A percentile compares a stretch with the other conserved stretches of the same genome.
Conservation (phyloP, 1,140 invertebrate species). For the Lepidostoma basale region DNA sequence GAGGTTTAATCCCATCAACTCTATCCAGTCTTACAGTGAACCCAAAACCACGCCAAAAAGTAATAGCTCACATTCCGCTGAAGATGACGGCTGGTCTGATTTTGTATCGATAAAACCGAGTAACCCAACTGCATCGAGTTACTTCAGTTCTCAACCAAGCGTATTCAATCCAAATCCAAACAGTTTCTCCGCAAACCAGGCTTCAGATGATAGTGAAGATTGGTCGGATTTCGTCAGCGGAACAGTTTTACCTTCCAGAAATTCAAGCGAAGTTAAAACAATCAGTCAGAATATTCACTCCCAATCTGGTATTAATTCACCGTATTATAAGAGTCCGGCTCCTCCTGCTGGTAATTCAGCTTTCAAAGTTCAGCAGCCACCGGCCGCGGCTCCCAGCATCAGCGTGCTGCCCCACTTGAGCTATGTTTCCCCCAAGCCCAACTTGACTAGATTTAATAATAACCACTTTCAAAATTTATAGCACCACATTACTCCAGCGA, state of each 20-base stretch:
- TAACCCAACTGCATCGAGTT: conserved; percentile 17
- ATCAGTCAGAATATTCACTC: conserved; percentile 45
- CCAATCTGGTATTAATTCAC: conserved; percentile 18
- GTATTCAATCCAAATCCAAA: background rate
- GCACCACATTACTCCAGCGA: conserved; percentile 24
- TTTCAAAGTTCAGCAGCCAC: background rate
- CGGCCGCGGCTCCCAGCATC: background rate
- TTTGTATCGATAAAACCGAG: conserved; percentile 62
- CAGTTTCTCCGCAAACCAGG: conserved; percentile 1
- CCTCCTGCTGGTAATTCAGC: background rate
- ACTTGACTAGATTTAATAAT: conserved; percentile 34
- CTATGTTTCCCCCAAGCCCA: conserved; percentile 33
- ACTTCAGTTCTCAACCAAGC: background rate
- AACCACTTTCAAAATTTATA: conserved; percentile 46
- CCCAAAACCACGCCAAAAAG: conserved; percentile 51
- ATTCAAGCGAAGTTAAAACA: conserved; percentile 39
- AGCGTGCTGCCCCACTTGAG: conserved; percentile 29
- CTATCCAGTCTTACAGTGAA: conserved; percentile 50
- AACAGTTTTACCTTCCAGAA: conserved; percentile 27
- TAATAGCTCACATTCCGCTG: conserved; percentile 49
- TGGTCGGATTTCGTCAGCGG: conserved; percentile 47
- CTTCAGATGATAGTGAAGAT: conserved; percentile 43
- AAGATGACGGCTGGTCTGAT: conserved; percentile 66
- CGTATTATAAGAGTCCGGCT: conserved; percentile 11
- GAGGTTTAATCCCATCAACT: conserved; percentile 61